Base-by-base conservation (phyloP, 1,140 invertebrate species). In the Vollenhovia emeryi region DNA sequence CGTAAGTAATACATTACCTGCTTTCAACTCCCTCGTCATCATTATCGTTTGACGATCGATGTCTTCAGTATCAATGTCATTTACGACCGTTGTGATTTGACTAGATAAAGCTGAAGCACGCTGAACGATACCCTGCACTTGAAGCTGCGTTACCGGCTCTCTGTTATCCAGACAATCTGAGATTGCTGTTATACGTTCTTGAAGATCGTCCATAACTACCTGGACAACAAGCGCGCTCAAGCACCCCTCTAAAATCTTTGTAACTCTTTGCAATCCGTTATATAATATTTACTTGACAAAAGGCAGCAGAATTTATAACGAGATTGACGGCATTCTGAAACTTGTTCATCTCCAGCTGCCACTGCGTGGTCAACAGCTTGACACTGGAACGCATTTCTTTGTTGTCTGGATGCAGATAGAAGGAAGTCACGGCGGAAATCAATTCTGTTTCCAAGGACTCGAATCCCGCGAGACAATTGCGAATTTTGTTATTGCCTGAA, bases 241-340 rank as follows among this genome's bases (percentile, higher is more conserved):
- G 8, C 52, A 62, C 18, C 78, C 21, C 27, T n/a, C n/a, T 78
- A 69, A 30, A 36, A 13, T 62, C 1, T 1, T 36, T 40, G 27
- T 21, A 40, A 36, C 15, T 15, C 11, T 55, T n/a, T 24, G 15
- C 15, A 40, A 36, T 62, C 3, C 4, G 50, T 74, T 60, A 6
- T 74, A n/a, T n/a, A n/a, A n/a, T n/a, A 50, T 36, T 88, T 94
- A 96, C 96, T 92, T 97, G 95, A 87, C 96, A 96, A 93, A 96
- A 97, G 55, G 96, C 96, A 48, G 95, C 93, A 1, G 96, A 96
- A 93, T 97, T 96, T 6, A 97, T 96, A 87, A 97, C 96, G 11
- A 96, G 89, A 93, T 96, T 96, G 15, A 97, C 95, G 45, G 94
- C 93, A 55, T 95, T 93, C 75, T 95, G 95, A 74, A 97, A 95